These are phyloP conservation scores for Anneissia japonica DNA, from an alignment of 35 echinoderm and acorn worm genomes.

Conservation along the genomic window DNA sequence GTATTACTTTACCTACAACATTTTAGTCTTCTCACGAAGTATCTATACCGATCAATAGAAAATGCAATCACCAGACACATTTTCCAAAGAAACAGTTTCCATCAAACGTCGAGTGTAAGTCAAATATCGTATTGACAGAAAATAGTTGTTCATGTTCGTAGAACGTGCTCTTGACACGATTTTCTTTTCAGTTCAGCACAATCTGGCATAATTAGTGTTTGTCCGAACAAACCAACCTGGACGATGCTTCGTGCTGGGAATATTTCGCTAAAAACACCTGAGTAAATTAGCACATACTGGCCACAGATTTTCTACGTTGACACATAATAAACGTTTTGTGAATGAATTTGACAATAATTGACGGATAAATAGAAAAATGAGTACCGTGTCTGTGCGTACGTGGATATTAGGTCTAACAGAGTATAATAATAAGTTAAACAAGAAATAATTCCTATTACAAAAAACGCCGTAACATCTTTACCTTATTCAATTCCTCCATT, in stretches of 20 bases:
- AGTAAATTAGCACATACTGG: neutral
- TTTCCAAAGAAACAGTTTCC: neutral
- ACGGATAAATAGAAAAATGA: too few relatives aligned
- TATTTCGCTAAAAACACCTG: neutral
- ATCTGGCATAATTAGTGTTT: neutral
- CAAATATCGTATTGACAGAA: neutral
- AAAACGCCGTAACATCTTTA: too few relatives aligned
- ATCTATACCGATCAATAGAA: neutral
- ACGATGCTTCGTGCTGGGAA: neutral
- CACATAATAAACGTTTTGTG: too few relatives aligned
- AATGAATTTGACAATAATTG: too few relatives aligned
- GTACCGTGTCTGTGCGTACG: too few relatives aligned
- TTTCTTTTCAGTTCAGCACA: neutral
- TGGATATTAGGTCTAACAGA: too few relatives aligned
- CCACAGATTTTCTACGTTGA: too few relatives aligned
- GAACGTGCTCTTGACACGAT: neutral
- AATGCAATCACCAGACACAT: neutral
- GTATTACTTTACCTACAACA: too few relatives aligned
- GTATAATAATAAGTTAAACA: too few relatives aligned
- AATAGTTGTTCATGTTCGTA: neutral
- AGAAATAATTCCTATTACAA: too few relatives aligned
- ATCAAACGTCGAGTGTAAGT: neutral
- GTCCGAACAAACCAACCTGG: neutral
- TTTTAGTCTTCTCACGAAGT: too few relatives aligned
- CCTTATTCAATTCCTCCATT: too few relatives aligned